These are phyloP conservation scores for Echinops telfairi DNA, from an alignment of 2,113 vertebrate genomes.

Conservation along the genomic window DNA sequence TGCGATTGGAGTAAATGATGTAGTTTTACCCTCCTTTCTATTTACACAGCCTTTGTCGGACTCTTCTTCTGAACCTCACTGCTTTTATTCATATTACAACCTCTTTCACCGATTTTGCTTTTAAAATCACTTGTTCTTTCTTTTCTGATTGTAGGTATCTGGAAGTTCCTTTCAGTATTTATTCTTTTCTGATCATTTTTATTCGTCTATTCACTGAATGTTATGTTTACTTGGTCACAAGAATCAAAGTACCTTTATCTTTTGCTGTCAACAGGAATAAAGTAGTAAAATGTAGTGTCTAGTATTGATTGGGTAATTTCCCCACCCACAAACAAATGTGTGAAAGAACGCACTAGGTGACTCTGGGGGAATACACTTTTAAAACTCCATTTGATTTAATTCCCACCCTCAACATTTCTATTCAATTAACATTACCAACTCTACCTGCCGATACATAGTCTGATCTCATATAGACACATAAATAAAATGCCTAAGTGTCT, in stretches of 20 bases:
- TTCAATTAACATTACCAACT: background rate
- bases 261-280: slow-evolving; percentile 36
- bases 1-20: background rate
- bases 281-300: background rate
- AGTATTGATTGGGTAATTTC: background rate
- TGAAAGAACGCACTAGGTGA: background rate
- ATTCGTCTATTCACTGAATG: background rate
- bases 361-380: background rate
- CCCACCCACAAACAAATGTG: background rate
- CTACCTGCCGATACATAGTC: background rate
- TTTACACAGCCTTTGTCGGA: background rate
- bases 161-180: background rate
- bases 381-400: slow-evolving; percentile 7
- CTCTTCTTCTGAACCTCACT: background rate
- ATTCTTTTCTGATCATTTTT: background rate
- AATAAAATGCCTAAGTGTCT: background rate
- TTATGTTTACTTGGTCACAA: slow-evolving; percentile 52
- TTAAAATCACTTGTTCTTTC: slow-evolving; percentile 37
- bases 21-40: background rate
- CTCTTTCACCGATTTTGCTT: slow-evolving; percentile 19
- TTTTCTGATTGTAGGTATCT: background rate
- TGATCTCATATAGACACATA: background rate
- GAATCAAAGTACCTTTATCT: slow-evolving; percentile 20
- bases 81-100: background rate
- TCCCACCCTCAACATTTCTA: slow-evolving; percentile 23